Evolutionary conservation across 2,888 invertebrate species (phyloP), one percentile per base, ranked within the genome.

Genomic region (Hypena proboscidalis): DNA sequence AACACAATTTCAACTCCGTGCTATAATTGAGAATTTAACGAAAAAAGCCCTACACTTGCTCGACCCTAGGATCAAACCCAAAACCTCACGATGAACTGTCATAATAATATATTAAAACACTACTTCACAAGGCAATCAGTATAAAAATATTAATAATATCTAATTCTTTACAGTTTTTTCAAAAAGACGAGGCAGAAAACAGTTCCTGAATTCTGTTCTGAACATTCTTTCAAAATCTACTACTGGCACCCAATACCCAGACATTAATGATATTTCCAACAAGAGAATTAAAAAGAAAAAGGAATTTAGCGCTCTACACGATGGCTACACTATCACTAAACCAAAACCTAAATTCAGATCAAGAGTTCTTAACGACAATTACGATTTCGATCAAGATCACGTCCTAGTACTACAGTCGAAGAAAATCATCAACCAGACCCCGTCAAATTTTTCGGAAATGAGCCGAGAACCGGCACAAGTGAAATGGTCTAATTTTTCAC

Each of bases 171-270:
- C n/a, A n/a, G n/a, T n/a, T n/a, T n/a, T n/a, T n/a, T n/a, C n/a
- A n/a, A n/a, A n/a, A n/a, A n/a, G 67, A 1, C 67, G 74, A 0
- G 70, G 59, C 0, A 70, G 60, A 19, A 80, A 80, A 19, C 52
- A 53, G 0, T 83, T 85, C 40, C 32, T 84, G 1, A 42, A 70
- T 0, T 81, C 83, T 0, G 77, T 81, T 0, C 59, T 82, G 0
- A 71, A 49, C 0, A 78, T 83, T 2, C 57, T 85, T 0, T 78
- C 83, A 0, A 78, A 83, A 57, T 67, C 74, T 0, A 76, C 83
- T 0, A 63, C 76, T 0, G 77, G 67, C 0, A 84, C 83, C 0
- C 80, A 84, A 36, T 72, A 52, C 17, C 80, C 80, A 0, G 82
- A 74, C 2, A 10, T n/a, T 1, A 29, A 54, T 0, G 41, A 51